These are phyloP conservation scores for Tachypleus tridentatus DNA, from an alignment of 1,140 invertebrate genomes.

Conservation along the genomic window DNA sequence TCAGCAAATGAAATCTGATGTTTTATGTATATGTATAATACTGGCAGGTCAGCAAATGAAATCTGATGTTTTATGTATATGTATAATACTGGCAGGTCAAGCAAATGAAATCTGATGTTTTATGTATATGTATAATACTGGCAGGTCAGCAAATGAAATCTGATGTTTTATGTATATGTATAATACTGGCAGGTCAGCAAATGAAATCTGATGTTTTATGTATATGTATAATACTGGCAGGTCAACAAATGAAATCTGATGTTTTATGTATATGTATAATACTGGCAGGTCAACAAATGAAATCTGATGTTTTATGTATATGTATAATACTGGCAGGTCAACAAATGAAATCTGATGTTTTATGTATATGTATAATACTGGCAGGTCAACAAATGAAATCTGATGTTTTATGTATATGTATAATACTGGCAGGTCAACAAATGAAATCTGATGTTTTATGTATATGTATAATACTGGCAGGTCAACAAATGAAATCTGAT, in stretches of 20 bases:
- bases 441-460: constrained; percentile 1
- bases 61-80: not conserved
- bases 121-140: not conserved
- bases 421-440: constrained; percentile 3
- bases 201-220: constrained; percentile 1
- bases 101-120: constrained; percentile 5
- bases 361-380: not conserved
- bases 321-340: constrained; percentile 1
- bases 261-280: constrained; percentile 1
- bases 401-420: not conserved
- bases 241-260: constrained; percentile 1
- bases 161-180: not conserved
- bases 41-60: not conserved
- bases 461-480: not conserved
- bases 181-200: constrained; percentile 3
- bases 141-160: not conserved
- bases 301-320: not conserved
- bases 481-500: constrained; percentile 1
- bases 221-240: not conserved
- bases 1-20: constrained; percentile 4
- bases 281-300: constrained; percentile 1
- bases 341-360: constrained; percentile 4
- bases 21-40: not conserved
- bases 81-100: constrained; percentile 1
- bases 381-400: not conserved